phyloP scores from a whole-genome alignment of 1,140 invertebrate species.

The Drosophila santomea region DNA sequence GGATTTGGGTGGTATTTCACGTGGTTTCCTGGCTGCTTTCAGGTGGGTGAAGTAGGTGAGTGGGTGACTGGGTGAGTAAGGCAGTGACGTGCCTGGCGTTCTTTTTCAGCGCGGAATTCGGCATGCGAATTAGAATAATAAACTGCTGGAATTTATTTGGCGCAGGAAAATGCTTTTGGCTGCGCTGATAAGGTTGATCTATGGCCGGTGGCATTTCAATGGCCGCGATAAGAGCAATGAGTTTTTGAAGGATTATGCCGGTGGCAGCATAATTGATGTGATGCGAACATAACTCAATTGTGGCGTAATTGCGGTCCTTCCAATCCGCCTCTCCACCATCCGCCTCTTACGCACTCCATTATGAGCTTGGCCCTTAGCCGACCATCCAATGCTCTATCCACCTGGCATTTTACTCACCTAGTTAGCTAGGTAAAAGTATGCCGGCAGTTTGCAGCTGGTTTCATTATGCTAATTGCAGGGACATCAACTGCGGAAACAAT shows the following conservation, averaged over 20 bases:
- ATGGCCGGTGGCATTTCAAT: constrained; percentile 59
- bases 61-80: not conserved
- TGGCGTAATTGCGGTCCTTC: constrained; percentile 16
- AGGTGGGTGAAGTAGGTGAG: not conserved
- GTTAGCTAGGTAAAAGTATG: not conserved
- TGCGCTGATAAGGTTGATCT: constrained; percentile 78
- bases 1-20: not conserved
- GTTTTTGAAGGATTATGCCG: constrained; percentile 61
- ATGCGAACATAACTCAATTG: constrained; percentile 48
- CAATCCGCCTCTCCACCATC: no score
- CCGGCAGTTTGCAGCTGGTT: constrained; percentile 10
- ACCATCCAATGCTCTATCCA: not conserved
- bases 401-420: no score
- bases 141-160: constrained; percentile 77
- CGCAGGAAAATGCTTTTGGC: constrained; percentile 76
- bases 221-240: constrained; percentile 61
- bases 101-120: constrained; percentile 47
- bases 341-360: constrained; percentile 35
- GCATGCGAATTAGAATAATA: constrained; percentile 79
- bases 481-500: constrained; percentile 53
- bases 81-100: constrained; percentile 41
- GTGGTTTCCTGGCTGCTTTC: not conserved
- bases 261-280: constrained; percentile 49
- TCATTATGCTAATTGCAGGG: constrained; percentile 60
- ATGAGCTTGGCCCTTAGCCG: not conserved